phyloP scores from a whole-genome alignment of 2,888 invertebrate species.

The Papilio protenor region DNA sequence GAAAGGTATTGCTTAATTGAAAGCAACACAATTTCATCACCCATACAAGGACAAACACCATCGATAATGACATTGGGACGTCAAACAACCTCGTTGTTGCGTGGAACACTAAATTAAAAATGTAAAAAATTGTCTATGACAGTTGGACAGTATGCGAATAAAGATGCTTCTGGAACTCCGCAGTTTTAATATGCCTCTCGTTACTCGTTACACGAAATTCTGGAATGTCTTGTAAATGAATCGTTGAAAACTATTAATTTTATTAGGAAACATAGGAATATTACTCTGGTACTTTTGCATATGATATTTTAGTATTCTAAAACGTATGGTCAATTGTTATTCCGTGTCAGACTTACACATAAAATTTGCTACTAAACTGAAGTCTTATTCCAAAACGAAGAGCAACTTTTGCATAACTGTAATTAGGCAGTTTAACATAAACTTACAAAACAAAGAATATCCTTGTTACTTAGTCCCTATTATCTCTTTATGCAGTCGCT shows the following conservation, averaged over 20 bases:
- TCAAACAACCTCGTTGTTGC: neutral
- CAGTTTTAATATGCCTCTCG: no score
- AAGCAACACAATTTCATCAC: neutral
- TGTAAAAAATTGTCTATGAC: no score
- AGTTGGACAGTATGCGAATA: no score
- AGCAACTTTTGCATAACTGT: no score
- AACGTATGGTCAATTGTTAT: neutral
- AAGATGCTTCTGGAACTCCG: no score
- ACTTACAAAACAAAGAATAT: no score
- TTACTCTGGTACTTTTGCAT: neutral
- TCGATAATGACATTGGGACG: neutral
- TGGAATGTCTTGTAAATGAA: neutral
- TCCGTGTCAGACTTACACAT: neutral
- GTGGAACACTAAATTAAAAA: no score
- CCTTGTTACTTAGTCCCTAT: no score
- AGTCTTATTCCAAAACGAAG: neutral
- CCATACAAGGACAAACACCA: neutral
- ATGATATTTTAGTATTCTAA: neutral
- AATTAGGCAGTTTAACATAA: no score
- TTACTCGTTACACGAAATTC: no score
- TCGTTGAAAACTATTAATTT: no score
- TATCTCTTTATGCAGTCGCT: neutral
- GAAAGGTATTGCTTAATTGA: neutral
- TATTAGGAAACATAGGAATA: neutral
- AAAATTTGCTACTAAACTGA: neutral